A percentile compares a stretch with the other conserved stretches of the same genome.
Conservation (phyloP, 2,113 vertebrate species). For the Hiodon tergisus region DNA sequence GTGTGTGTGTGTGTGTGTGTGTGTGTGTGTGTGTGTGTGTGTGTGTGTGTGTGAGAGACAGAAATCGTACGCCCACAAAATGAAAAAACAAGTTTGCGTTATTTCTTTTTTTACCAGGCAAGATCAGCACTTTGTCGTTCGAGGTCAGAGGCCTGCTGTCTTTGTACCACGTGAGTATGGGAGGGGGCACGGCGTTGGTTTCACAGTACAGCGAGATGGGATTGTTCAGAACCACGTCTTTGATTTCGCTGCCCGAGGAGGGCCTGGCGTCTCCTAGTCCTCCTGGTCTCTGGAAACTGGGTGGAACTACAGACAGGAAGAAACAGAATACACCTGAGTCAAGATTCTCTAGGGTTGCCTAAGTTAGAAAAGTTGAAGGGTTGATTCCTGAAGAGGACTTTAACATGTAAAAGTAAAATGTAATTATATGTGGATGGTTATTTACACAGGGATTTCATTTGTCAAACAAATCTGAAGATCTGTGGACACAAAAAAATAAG, state of each 20-base stretch:
- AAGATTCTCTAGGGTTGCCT: not conserved
- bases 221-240: slow-evolving; percentile 85
- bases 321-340: not conserved
- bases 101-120: slow-evolving; percentile 70
- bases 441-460: too few species aligned
- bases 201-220: slow-evolving; percentile 88
- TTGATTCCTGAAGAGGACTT: not conserved
- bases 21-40: too few species aligned
- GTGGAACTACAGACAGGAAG: slow-evolving; percentile 71
- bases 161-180: slow-evolving; percentile 89
- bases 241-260: slow-evolving; percentile 53
- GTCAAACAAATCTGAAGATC: not conserved
- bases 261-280: slow-evolving; percentile 58
- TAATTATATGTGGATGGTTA: too few species aligned
- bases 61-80: not conserved
- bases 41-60: not conserved
- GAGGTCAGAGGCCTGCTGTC: slow-evolving; percentile 73
- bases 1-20: too few species aligned
- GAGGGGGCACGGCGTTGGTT: slow-evolving; percentile 86
- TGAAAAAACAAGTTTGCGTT: not conserved
- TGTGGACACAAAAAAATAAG: too few species aligned
- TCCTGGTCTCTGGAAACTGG: slow-evolving; percentile 72
- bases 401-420: too few species aligned
- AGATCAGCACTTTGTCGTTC: slow-evolving; percentile 75
- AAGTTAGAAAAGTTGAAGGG: not conserved